A percentile compares a stretch with the other conserved stretches of the same genome.
These are phyloP conservation scores for Mola mola DNA, from an alignment of 2,113 vertebrate species.

Conservation along the genomic window DNA sequence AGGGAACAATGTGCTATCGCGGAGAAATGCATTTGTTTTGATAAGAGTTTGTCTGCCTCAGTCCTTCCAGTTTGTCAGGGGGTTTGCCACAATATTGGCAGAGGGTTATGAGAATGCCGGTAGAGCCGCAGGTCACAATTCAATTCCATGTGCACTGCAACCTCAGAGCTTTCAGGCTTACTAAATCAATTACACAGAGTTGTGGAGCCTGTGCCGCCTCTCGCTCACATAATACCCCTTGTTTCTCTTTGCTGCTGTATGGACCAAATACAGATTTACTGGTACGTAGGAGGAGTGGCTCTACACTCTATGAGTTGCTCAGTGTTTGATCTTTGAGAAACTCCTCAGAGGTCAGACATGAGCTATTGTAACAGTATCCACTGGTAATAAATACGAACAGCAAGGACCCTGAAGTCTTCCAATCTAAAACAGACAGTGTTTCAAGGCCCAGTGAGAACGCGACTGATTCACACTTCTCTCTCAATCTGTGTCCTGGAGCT, in stretches of 20 bases:
- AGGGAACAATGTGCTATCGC: constrained; percentile 54
- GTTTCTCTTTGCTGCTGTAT: constrained; percentile 40
- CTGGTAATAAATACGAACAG: constrained; percentile 20
- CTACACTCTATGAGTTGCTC: constrained; percentile 26
- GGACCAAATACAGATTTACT: constrained; percentile 29
- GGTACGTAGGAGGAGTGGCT: constrained; percentile 28
- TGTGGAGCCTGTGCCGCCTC: constrained; percentile 48
- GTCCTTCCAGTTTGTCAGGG: constrained; percentile 52
- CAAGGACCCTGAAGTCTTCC: constrained; percentile 16
- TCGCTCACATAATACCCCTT: constrained; percentile 46
- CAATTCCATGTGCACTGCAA: constrained; percentile 64
- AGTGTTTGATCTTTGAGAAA: constrained; percentile 8
- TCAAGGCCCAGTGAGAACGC: constrained; percentile 35
- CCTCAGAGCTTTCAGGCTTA: constrained; percentile 70
- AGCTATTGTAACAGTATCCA: constrained; percentile 22
- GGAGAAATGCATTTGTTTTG: constrained; percentile 59
- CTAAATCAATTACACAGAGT: constrained; percentile 78
- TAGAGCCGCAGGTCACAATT: constrained; percentile 52
- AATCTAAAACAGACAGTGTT: constrained; percentile 38
- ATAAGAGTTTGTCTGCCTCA: constrained; percentile 54
- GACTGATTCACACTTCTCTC: constrained; percentile 31
- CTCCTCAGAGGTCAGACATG: constrained; percentile 22
- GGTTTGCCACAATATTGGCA: constrained; percentile 67
- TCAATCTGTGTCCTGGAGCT: constrained; percentile 51
- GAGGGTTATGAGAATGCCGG: constrained; percentile 69